Evolutionary conservation across 2,113 vertebrate species (phyloP).

Genomic region (Paraplagusia blochii): DNA sequence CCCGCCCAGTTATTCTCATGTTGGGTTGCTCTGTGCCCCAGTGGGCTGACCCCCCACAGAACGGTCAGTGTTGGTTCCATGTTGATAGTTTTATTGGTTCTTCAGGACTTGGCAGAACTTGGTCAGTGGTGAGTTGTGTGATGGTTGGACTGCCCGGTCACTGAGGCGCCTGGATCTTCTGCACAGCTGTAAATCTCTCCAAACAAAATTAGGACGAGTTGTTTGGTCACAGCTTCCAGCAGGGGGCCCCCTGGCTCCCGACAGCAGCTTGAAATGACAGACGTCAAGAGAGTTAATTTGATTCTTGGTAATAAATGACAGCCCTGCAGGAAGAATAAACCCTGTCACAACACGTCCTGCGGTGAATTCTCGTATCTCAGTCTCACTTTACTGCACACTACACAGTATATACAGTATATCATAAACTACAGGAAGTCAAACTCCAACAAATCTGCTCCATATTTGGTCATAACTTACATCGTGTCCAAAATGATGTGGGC

Average conservation of each 20-base stretch:
- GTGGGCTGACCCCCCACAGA: too few relatives aligned
- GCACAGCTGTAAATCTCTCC: constrained; percentile 48
- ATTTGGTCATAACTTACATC: too few relatives aligned
- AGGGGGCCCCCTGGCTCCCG: constrained; percentile 7
- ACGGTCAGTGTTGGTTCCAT: too few relatives aligned
- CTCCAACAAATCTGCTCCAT: too few relatives aligned
- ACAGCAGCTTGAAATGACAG: not conserved
- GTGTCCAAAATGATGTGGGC: too few relatives aligned
- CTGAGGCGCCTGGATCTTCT: constrained; percentile 21
- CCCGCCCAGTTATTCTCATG: too few relatives aligned
- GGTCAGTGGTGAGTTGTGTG: too few relatives aligned
- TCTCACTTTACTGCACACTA: not conserved
- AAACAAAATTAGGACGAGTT: constrained; percentile 7
- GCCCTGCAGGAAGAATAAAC: not conserved
- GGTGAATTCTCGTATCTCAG: too few relatives aligned
- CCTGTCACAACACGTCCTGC: not conserved
- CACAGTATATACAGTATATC: not conserved
- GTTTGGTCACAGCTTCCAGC: constrained; percentile 30
- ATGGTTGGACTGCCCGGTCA: constrained; percentile 14
- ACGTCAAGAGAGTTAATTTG: constrained; percentile 1
- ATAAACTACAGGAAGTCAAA: too few relatives aligned
- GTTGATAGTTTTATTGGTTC: too few relatives aligned
- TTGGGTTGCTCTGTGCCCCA: too few relatives aligned
- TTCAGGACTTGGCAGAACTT: too few relatives aligned
- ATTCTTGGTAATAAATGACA: not conserved